A percentile compares a stretch with the other conserved stretches of the same genome.
Conservation (phyloP, 2,797 vertebrate species). For the Emydoidea blandingii region DNA sequence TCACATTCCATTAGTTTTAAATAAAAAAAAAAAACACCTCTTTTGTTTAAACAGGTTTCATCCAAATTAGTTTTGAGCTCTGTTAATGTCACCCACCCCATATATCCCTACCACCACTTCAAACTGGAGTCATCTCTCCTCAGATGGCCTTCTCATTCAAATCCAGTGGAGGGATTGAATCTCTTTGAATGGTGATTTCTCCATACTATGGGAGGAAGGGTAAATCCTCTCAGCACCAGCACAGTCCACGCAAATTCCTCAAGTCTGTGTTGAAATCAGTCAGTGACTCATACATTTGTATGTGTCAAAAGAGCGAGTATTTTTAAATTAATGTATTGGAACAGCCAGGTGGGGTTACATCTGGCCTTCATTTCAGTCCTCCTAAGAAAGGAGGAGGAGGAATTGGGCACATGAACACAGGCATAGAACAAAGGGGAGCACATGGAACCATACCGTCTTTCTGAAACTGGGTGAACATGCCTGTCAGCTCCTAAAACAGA, state of each 20-base stretch:
- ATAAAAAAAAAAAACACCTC: too few species aligned
- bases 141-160: background rate
- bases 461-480: background rate
- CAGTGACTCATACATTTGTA: background rate
- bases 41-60: background rate
- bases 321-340: background rate
- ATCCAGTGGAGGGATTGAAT: background rate
- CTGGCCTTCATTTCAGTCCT: background rate
- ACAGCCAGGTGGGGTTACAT: background rate
- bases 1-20: background rate
- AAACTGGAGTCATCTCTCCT: background rate
- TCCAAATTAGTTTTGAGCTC: background rate
- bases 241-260: too few species aligned
- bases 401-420: background rate
- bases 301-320: background rate
- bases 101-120: background rate
- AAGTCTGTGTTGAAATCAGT: background rate
- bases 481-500: background rate
- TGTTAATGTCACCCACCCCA: background rate
- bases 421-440: background rate
- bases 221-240: background rate
- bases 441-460: background rate
- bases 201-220: background rate
- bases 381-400: background rate
- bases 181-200: background rate